These are phyloP conservation scores for Phrynosoma blainvillii DNA, from an alignment of 2,113 vertebrate species.

Conservation along the genomic window DNA sequence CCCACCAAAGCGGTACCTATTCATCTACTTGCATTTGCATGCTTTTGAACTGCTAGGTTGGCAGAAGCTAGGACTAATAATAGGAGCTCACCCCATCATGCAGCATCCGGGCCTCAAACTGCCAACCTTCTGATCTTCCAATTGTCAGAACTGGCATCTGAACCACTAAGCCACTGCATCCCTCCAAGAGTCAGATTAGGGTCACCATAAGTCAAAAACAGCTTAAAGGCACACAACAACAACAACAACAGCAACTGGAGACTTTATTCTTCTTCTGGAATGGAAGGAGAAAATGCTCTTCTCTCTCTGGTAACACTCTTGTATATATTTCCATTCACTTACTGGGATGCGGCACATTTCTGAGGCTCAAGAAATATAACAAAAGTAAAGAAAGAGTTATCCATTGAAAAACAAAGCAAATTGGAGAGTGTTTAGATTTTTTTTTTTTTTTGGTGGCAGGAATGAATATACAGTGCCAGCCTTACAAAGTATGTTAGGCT, in stretches of 20 bases:
- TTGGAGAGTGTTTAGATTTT: conserved; percentile 32
- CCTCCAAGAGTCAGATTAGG: background rate
- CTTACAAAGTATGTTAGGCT: conserved; percentile 53
- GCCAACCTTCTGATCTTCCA: too few species aligned
- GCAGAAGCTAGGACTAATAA: too few species aligned
- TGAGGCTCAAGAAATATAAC: conserved; percentile 2
- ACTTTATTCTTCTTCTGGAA: background rate
- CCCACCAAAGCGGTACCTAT: too few species aligned
- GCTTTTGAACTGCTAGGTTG: too few species aligned
- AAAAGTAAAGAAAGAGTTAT: conserved; percentile 31
- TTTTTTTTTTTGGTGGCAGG: conserved; percentile 12
- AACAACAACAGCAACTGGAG: background rate
- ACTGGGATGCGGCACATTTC: accelerated
- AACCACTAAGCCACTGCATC: too few species aligned
- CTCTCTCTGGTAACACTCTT: background rate
- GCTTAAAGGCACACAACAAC: background rate
- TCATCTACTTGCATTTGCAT: too few species aligned
- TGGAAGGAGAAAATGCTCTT: too few species aligned
- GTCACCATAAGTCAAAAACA: background rate
- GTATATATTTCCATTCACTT: background rate
- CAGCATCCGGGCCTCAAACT: too few species aligned
- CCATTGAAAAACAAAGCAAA: conserved; percentile 50
- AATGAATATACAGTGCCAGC: background rate
- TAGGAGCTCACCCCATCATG: too few species aligned
- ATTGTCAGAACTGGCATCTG: too few species aligned